Evolutionary conservation across 2,113 vertebrate genomes (phyloP).

Genomic region (Pseudorasbora parva): DNA sequence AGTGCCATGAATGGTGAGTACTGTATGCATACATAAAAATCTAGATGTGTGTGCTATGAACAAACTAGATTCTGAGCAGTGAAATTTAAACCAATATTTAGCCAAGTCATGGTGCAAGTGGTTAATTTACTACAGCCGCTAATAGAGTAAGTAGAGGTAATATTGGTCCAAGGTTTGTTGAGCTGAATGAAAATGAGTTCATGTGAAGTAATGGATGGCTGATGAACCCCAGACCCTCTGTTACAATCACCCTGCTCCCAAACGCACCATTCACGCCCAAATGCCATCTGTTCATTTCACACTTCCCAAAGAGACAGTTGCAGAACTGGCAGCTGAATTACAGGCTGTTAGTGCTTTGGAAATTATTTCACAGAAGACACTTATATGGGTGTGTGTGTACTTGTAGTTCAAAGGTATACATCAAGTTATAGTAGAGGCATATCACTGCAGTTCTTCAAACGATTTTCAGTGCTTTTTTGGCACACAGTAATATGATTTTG

Average conservation of each 20-base stretch:
- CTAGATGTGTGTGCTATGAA: neutral
- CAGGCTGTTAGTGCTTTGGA: conserved; percentile 45
- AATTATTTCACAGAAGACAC: conserved; percentile 44
- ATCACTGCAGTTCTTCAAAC: conserved; percentile 32
- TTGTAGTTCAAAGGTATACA: conserved; percentile 46
- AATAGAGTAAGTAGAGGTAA: conserved; percentile 28
- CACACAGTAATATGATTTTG: conserved; percentile 21
- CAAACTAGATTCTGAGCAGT: neutral
- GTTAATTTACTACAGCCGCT: conserved; percentile 9
- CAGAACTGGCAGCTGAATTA: conserved; percentile 52
- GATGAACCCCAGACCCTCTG: conserved; percentile 52
- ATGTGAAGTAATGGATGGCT: conserved; percentile 37
- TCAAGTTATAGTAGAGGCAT: conserved; percentile 48
- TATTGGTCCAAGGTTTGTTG: conserved; percentile 22
- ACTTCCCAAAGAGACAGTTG: conserved; percentile 50
- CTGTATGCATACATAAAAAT: neutral
- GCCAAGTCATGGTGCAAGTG: neutral
- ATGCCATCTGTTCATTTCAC: conserved; percentile 60
- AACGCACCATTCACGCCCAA: conserved; percentile 46
- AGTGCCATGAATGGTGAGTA: neutral
- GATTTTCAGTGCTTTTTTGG: conserved; percentile 20
- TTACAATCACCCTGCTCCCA: conserved; percentile 50
- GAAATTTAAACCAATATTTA: conserved; percentile 10
- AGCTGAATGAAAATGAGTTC: conserved; percentile 49
- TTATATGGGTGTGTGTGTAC: neutral